phyloP scores from a whole-genome alignment of 1,140 invertebrate species.

The Penaeus japonicus region DNA sequence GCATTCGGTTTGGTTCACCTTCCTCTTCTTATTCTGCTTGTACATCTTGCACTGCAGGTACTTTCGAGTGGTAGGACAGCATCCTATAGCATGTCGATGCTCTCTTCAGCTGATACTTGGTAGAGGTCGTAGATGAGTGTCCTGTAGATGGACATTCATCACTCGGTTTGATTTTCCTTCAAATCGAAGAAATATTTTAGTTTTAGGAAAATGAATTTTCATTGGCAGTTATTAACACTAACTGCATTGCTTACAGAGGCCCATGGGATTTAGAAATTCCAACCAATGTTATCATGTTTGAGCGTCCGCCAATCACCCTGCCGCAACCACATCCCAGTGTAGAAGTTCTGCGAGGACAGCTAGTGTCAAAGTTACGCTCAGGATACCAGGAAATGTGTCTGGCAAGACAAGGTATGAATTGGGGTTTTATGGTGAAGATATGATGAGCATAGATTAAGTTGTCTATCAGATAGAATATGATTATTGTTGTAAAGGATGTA shows the following conservation, averaged over 20 bases:
- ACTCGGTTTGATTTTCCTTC: too few species aligned
- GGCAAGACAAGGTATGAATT: constrained; percentile 78
- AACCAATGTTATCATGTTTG: constrained; percentile 93
- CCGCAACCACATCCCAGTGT: constrained; percentile 94
- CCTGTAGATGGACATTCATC: too few species aligned
- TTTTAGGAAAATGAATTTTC: too few species aligned
- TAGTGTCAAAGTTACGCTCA: constrained; percentile 83
- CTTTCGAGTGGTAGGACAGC: too few species aligned
- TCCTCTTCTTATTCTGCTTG: too few species aligned
- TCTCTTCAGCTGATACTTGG: too few species aligned
- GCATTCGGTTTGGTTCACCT: too few species aligned
- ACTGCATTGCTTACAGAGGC: constrained; percentile 69
- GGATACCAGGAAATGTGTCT: constrained; percentile 95
- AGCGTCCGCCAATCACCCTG: constrained; percentile 80
- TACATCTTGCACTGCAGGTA: too few species aligned
- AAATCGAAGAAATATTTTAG: too few species aligned
- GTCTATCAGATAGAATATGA: neutral
- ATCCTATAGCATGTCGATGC: too few species aligned
- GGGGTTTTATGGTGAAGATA: neutral
- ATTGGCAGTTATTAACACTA: neutral
- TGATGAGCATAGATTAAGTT: neutral
- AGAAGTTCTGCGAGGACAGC: constrained; percentile 80
- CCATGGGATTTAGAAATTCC: constrained; percentile 95
- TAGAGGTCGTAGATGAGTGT: too few species aligned
- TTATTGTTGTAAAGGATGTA: too few species aligned